Percentiles rank a stretch among this genome's conserved stretches.
These are phyloP conservation scores for Bothrops jararaca DNA, from an alignment of 2,113 vertebrate species.

Conservation along the genomic window DNA sequence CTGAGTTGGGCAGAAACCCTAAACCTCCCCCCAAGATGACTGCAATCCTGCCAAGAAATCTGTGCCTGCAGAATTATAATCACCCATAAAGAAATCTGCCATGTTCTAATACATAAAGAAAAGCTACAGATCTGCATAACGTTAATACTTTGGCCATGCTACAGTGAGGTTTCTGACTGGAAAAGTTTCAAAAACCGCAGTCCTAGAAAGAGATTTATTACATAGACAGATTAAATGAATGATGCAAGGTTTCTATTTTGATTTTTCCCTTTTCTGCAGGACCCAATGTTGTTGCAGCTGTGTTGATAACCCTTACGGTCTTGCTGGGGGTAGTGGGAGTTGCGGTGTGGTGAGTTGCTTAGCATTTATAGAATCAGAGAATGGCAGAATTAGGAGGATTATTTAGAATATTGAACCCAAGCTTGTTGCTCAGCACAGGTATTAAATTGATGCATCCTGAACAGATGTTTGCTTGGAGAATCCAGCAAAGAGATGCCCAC, in stretches of 20 bases:
- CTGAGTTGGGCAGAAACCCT: too few species aligned
- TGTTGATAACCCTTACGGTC: constrained; percentile 2
- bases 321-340: constrained; percentile 39
- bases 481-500: not conserved
- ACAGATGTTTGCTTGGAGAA: not conserved
- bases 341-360: constrained; percentile 21
- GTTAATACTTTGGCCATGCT: not conserved
- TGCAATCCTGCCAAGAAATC: not conserved
- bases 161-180: not conserved
- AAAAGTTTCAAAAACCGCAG: not conserved
- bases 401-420: not conserved
- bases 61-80: not conserved
- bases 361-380: not conserved
- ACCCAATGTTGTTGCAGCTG: not conserved
- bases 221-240: not conserved
- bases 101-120: not conserved
- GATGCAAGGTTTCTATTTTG: not conserved
- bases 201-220: not conserved
- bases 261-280: not conserved
- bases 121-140: not conserved
- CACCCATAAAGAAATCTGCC: too few species aligned
- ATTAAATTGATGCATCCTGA: not conserved
- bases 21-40: too few species aligned
- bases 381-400: not conserved
- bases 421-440: not conserved